These are phyloP conservation scores for Vidua chalybeata DNA, from an alignment of 2,113 vertebrate species.

Conservation along the genomic window DNA sequence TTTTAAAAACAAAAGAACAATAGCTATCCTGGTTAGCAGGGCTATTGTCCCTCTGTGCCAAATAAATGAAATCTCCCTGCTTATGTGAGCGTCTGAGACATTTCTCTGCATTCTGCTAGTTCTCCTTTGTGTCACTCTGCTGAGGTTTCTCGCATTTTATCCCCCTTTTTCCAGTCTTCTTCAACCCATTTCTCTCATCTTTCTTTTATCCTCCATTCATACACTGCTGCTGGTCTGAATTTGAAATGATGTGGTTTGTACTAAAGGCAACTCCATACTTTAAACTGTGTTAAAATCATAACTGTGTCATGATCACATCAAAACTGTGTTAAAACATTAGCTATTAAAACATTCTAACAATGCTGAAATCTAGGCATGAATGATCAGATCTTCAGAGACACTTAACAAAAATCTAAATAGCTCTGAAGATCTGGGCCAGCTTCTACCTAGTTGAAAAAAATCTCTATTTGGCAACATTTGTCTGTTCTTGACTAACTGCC, in stretches of 20 bases:
- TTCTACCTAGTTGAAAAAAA: conserved; percentile 15
- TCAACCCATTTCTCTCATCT: background rate
- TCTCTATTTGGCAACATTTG: conserved; percentile 7
- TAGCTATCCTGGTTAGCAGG: conserved; percentile 40
- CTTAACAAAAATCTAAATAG: background rate
- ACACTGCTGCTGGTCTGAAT: background rate
- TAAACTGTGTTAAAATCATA: background rate
- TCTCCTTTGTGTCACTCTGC: conserved; percentile 19
- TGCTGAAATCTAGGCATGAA: background rate
- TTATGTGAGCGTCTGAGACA: conserved; percentile 1
- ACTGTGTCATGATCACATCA: background rate
- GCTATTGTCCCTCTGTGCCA: conserved; percentile 37
- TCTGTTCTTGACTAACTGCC: background rate
- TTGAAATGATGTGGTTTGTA: background rate
- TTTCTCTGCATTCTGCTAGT: conserved; percentile 12
- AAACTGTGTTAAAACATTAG: background rate
- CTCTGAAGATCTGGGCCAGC: background rate
- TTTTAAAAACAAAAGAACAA: conserved; percentile 67
- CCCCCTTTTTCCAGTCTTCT: background rate
- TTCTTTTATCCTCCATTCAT: background rate
- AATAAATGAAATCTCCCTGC: conserved; percentile 53
- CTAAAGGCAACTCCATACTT: background rate
- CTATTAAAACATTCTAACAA: background rate
- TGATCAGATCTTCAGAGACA: background rate
- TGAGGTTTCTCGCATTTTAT: background rate